Evolutionary conservation across 1,140 invertebrate genomes (phyloP), one percentile per base, ranked within the genome.

Genomic region (Bombus polaris): DNA sequence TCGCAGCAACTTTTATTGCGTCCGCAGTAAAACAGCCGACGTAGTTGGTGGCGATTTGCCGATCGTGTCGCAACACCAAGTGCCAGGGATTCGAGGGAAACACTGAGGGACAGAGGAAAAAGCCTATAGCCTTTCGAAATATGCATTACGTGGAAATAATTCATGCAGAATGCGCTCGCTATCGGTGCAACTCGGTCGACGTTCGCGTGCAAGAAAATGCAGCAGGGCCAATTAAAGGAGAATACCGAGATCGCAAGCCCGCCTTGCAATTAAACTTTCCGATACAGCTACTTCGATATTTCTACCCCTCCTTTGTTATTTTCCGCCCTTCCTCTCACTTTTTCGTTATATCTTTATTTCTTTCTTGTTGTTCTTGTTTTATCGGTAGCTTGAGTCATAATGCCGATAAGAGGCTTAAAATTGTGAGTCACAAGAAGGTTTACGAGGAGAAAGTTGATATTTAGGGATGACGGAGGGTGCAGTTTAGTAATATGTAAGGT

Each of bases 21-120:
- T 83, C 42, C 42, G 72, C 81, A 82, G 75, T 82, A 82, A 82
- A 82, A 82, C 81, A 81, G 70, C 53, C 80, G 81, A 22, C 59
- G 22, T 10, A 66, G 81, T 22, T 66, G 72, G 42, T 25, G 59
- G 72, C 72, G 81, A 83, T 83, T 76, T 62, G 59, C 39, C 72
- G 72, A 76, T 76, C 72, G 59, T 83, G 81, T 83, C 72, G 72
- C 72, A 75, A 82, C 57, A 66, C 6, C 39, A 42, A 2, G 28
- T 74, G 9, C 3, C 72, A 32, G 42, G 18, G 32, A 75, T 32
- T 15, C 42, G 73, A 75, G 44, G 18, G 32, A 75, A 75, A 75
- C 44, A 0, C 32, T 0, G 18, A 39, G 32, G 39, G 22, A 25
- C 8, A n/a, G 42, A 71, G 44, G 44, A 57, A 68, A 81, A 71